These are phyloP conservation scores for Agrotis exclamationis DNA, from an alignment of 2,888 invertebrate genomes.

Conservation along the genomic window DNA sequence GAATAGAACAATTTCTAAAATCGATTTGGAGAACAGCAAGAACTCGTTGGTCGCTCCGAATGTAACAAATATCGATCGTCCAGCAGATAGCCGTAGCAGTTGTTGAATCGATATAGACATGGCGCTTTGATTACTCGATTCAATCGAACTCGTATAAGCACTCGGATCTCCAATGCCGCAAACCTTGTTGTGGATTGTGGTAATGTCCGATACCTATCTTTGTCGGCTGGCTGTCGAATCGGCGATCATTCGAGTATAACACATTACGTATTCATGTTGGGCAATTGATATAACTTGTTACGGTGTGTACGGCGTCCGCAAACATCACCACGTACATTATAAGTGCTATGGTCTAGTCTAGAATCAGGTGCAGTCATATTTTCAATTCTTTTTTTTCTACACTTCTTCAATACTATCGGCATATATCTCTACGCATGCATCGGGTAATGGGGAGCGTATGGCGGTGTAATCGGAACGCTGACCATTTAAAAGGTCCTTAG, in stretches of 20 bases:
- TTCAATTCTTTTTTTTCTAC: constrained; percentile 35
- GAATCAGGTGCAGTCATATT: constrained; percentile 43
- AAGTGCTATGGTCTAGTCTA: constrained; percentile 20
- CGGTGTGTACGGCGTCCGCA: constrained; percentile 57
- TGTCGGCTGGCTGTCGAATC: constrained; percentile 83
- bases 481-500: constrained; percentile 60
- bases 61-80: constrained; percentile 89
- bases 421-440: constrained; percentile 58
- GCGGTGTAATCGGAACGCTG: constrained; percentile 58
- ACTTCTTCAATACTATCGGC: constrained; percentile 41
- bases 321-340: constrained; percentile 17
- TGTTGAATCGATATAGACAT: constrained; percentile 89
- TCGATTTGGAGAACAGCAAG: constrained; percentile 70
- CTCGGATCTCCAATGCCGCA: constrained; percentile 74
- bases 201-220: constrained; percentile 88
- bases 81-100: constrained; percentile 84
- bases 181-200: constrained; percentile 81
- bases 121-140: constrained; percentile 90
- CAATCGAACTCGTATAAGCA: constrained; percentile 84
- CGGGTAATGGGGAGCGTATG: constrained; percentile 55
- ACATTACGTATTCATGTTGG: constrained; percentile 86
- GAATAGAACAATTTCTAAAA: constrained; percentile 49
- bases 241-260: constrained; percentile 82
- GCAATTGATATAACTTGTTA: constrained; percentile 86
- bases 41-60: constrained; percentile 79